Evolutionary conservation across 2,113 vertebrate species (phyloP).

Genomic region (Mustelus asterias): DNA sequence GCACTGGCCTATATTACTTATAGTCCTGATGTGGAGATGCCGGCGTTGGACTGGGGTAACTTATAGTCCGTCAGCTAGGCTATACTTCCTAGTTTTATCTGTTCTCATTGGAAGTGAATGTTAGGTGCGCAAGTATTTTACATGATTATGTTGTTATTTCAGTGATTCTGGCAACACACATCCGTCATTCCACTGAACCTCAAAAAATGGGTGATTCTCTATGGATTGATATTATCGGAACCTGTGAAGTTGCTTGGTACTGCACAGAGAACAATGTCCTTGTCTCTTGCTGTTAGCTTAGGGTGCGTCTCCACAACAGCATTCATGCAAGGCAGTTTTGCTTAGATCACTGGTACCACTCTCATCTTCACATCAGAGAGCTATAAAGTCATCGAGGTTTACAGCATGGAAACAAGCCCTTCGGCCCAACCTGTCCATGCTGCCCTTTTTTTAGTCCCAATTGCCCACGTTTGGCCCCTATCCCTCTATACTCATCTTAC

Average conservation of each 20-base stretch:
- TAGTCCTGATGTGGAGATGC: too few species aligned
- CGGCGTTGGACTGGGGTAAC: too few species aligned
- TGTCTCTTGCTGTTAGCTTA: background rate
- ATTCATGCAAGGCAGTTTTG: background rate
- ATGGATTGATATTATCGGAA: background rate
- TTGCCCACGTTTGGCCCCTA: too few species aligned
- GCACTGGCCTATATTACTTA: background rate
- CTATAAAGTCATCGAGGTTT: too few species aligned
- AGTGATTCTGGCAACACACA: background rate
- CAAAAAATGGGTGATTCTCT: background rate
- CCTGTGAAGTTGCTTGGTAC: background rate
- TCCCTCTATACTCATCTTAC: too few species aligned
- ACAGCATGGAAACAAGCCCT: too few species aligned
- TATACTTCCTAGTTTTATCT: background rate
- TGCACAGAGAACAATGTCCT: background rate
- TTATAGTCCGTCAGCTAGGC: background rate
- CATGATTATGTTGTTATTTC: background rate
- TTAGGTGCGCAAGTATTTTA: background rate
- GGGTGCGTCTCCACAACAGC: background rate
- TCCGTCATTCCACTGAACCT: background rate
- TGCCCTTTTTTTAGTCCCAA: too few species aligned
- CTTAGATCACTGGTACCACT: background rate
- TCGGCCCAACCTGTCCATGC: too few species aligned
- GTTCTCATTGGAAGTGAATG: background rate
- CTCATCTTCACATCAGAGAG: background rate